Evolutionary conservation across 2,113 vertebrate genomes (phyloP).

Genomic region (Xiphias gladius): DNA sequence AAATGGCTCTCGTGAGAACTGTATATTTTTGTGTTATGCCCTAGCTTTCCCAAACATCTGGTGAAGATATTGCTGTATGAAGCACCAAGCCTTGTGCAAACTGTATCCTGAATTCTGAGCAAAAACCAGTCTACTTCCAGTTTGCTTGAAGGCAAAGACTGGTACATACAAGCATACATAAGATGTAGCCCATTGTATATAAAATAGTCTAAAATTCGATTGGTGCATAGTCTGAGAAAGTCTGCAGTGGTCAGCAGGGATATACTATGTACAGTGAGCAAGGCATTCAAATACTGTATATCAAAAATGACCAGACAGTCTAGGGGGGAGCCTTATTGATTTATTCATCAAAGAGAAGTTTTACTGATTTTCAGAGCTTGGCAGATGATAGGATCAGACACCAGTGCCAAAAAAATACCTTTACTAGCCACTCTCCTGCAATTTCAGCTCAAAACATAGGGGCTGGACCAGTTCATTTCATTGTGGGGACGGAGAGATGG

Average conservation of each 20-base stretch:
- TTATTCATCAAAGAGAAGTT: slow-evolving; percentile 39
- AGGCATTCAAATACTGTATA: slow-evolving; percentile 17
- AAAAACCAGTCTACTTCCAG: no score
- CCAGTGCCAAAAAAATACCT: background rate
- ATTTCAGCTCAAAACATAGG: background rate
- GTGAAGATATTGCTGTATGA: no score
- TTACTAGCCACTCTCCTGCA: background rate
- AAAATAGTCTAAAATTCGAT: background rate
- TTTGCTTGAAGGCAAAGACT: background rate
- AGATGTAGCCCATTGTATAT: background rate
- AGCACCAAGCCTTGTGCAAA: no score
- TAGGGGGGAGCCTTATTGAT: slow-evolving; percentile 18
- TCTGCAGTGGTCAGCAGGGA: background rate
- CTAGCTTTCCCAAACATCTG: no score
- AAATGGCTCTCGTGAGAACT: background rate
- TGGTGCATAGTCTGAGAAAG: background rate
- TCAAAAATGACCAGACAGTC: slow-evolving; percentile 22
- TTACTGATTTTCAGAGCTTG: slow-evolving; percentile 18
- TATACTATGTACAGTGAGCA: background rate
- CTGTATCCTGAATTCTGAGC: no score
- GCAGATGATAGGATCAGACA: slow-evolving; percentile 22
- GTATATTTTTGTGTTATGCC: no score
- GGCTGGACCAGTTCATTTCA: background rate
- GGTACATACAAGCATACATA: background rate
- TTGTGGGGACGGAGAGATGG: background rate